Evolutionary conservation across 2,113 vertebrate genomes (phyloP).

Genomic region (Oenanthe oenanthe): DNA sequence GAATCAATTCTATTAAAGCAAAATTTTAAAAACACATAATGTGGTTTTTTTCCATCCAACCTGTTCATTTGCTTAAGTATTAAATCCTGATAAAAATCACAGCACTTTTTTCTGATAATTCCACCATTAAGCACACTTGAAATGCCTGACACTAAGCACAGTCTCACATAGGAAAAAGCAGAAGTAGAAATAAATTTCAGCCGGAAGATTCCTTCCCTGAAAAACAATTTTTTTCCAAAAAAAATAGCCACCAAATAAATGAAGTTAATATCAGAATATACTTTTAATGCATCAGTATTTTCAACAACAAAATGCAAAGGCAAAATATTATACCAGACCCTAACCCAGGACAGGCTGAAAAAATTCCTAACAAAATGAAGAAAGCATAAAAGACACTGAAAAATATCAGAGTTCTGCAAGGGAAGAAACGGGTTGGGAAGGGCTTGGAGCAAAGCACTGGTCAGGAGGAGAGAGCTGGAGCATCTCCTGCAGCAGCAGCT

Average conservation of each 20-base stretch:
- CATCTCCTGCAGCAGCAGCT: neutral
- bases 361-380: neutral
- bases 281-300: neutral
- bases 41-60: neutral
- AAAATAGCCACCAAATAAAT: neutral
- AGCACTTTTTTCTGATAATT: neutral
- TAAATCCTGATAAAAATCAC: neutral
- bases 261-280: neutral
- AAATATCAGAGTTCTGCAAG: neutral
- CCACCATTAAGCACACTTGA: neutral
- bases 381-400: neutral
- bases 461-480: neutral
- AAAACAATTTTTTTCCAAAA: neutral
- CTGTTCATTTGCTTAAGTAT: neutral
- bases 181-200: neutral
- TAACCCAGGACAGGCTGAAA: neutral
- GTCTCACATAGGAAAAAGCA: neutral
- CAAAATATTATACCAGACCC: neutral
- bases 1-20: neutral
- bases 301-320: neutral
- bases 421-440: neutral
- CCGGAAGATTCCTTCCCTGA: neutral
- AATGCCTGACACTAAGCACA: neutral
- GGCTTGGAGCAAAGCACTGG: neutral
- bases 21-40: neutral